phyloP scores from a whole-genome alignment of 1,140 invertebrate species.

The Diachasma alloeum region DNA sequence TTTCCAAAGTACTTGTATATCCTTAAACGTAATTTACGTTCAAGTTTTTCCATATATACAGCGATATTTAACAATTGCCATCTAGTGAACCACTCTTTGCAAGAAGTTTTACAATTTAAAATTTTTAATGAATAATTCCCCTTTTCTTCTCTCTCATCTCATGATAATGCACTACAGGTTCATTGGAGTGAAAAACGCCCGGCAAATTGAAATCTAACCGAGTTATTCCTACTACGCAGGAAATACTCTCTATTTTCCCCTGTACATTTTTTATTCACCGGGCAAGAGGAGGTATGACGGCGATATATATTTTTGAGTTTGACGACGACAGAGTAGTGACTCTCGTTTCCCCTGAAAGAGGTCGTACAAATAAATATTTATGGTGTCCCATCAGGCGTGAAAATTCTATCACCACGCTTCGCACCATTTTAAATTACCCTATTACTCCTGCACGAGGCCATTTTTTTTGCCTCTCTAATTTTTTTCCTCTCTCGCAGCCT shows the following conservation, averaged over 20 bases:
- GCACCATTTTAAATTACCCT: not conserved
- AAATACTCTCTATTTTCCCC: not conserved
- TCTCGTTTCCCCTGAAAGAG: not conserved
- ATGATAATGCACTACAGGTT: not conserved
- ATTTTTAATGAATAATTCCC: not conserved
- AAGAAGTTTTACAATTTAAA: not conserved
- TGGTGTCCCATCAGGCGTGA: not conserved
- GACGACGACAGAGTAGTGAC: not conserved
- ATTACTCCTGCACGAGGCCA: not conserved
- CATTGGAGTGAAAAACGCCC: not conserved
- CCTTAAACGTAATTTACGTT: no score
- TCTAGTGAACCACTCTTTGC: not conserved
- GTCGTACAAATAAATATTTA: not conserved
- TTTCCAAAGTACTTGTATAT: no score
- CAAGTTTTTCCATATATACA: not conserved
- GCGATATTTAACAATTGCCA: not conserved
- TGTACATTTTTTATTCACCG: not conserved
- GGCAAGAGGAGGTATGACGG: not conserved
- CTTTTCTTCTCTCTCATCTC: not conserved
- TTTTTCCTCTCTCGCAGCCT: not conserved
- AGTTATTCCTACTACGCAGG: not conserved
- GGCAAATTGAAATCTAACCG: not conserved
- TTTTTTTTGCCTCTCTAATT: not conserved
- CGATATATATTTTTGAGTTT: not conserved
- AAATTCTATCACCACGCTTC: not conserved